Evolutionary conservation across 1,140 invertebrate genomes (phyloP), one percentile per base, ranked within the genome.

Genomic region (Philaenus spumarius): DNA sequence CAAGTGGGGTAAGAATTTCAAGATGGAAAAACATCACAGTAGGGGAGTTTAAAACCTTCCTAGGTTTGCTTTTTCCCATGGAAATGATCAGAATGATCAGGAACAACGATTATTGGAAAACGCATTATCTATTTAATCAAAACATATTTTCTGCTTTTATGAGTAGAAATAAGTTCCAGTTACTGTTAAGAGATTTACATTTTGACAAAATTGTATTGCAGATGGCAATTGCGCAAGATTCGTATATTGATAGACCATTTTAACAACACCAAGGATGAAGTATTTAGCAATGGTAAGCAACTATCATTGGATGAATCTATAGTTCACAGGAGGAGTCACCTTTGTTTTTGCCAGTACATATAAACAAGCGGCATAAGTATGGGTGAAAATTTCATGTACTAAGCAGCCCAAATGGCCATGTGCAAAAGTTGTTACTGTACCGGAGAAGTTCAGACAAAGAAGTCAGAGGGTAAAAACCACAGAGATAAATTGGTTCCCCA

Each of bases 261-360:
- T 22, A 47, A 19, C 4, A 22, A 47, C 12, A 22, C 22, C 5
- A 47, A 11, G 45, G 20, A 47, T 47, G 12, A 12, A 3, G 12
- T 22, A 40, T 20, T 40, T 54, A 4, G 22, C 14, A 61, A 62
- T 11, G 34, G 51, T n/a, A 58, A 59, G 58, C 37, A 68, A 22
- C 40, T 70, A 12, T 61, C 35, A 9, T 19, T 66, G 24, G 63
- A 67, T 59, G 64, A 69, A 30, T 30, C 26, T 30, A 30, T 30
- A 9, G 26, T 30, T 9, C 26, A 30, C 26, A 4, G 26, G 26
- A 3, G 26, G 9, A 9, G 26, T 4, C 52, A 67, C 45, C 59
- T 72, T 37, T 46, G 62, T n/a, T 72, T 71, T 59, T 50, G 58
- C 53, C 67, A 71, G 47, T 67, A 72, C 26, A 30, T 30, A 30